Evolutionary conservation across 1,140 invertebrate genomes (phyloP).

Genomic region (Orchesella cincta): DNA sequence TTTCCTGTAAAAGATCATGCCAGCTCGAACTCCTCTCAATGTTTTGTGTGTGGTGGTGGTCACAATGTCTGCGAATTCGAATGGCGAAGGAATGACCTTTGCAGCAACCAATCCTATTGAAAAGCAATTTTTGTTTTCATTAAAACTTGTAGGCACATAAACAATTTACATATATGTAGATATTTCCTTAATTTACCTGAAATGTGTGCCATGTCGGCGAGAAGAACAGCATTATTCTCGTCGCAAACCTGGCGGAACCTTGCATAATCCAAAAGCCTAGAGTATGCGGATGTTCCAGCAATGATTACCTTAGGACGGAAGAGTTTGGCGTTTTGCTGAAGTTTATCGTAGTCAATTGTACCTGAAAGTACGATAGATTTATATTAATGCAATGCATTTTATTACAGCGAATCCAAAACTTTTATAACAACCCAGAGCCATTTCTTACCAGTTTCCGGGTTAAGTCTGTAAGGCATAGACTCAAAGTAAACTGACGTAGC

Average conservation of each 20-base stretch:
- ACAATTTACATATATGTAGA: neutral
- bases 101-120: conserved; percentile 65
- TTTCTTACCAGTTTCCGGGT: conserved; percentile 58
- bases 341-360: conserved; percentile 68
- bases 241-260: conserved; percentile 66
- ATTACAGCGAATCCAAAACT: neutral
- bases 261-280: conserved; percentile 67
- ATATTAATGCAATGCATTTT: neutral
- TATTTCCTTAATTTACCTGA: conserved; percentile 39
- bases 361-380: conserved; percentile 53
- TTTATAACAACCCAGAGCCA: neutral
- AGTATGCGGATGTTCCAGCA: conserved; percentile 70
- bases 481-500: conserved; percentile 70
- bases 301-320: conserved; percentile 69
- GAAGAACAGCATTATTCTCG: conserved; percentile 63
- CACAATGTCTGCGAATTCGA: conserved; percentile 83
- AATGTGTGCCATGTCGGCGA: conserved; percentile 72
- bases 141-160: too few species aligned
- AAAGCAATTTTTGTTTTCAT: conserved; percentile 36
- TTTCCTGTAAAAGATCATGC: conserved; percentile 63
- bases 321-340: conserved; percentile 63
- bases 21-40: conserved; percentile 58
- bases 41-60: conserved; percentile 96
- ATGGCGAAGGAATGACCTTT: conserved; percentile 64
- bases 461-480: conserved; percentile 68